Evolutionary conservation across 1,140 invertebrate genomes (phyloP), one percentile per base, ranked within the genome.

Genomic region (Dendrolimus kikuchii): DNA sequence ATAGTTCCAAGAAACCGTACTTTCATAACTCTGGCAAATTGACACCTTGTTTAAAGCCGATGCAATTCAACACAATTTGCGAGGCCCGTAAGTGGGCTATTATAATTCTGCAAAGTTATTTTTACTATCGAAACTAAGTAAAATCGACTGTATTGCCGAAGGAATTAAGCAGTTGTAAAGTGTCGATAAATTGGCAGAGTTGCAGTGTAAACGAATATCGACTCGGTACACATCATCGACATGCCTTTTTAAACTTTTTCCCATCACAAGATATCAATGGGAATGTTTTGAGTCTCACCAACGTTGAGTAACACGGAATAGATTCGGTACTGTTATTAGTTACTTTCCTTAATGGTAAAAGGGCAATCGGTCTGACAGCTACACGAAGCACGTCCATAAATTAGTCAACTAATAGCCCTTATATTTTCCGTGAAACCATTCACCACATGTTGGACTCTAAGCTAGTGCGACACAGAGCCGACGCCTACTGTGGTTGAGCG

Each of bases 21-120:
- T 86, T 86, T 86, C 82, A 86, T 83, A 86, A 86, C 79, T 84
- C 69, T 69, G 62, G 76, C 77, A 86, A 86, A 86, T 86, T 86
- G 82, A 86, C 82, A 86, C 82, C 82, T 84, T 81, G 82, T 81
- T 76, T 72, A 74, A 23, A 74, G 59, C 67, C 78, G 65, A 72
- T 66, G 77, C 78, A 77, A 82, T 81, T 77, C 80, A 64, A 64
- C 63, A 77, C 82, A 77, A 86, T 83, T 83, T 83, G 77, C 78
- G 66, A 66, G 67, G 74, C 70, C 63, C 66, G 77, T 86, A 86
- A 86, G 80, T 86, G 82, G 82, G 67, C 79, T 74, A 84, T 86
- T 86, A 86, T 77, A 75, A 67, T 62, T 56, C 51, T 56, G 67
- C 80, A 62, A 82, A 70, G n/a, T 58, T 73, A 68, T 8, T 37